These are phyloP conservation scores for Pegoplata infirma DNA, from an alignment of 2,888 invertebrate species.

Conservation along the genomic window DNA sequence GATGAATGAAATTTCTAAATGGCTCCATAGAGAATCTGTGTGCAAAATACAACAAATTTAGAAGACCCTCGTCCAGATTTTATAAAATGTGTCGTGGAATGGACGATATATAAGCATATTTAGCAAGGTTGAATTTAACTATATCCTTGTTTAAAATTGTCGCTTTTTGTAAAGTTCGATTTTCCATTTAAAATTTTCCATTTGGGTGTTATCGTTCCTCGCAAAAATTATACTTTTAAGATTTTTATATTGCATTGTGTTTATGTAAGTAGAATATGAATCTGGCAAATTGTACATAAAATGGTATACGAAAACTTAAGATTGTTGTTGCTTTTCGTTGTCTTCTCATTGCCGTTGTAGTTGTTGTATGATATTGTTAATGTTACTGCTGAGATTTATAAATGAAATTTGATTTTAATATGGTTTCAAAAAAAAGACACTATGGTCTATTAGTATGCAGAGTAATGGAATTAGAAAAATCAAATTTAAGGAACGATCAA, in stretches of 20 bases:
- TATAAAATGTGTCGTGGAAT: too few relatives aligned
- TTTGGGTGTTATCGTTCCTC: neutral
- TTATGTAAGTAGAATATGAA: neutral
- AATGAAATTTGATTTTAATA: conserved; percentile 45
- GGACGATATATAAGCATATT: too few relatives aligned
- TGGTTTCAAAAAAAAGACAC: conserved; percentile 12
- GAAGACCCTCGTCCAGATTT: too few relatives aligned
- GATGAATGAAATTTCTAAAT: too few relatives aligned
- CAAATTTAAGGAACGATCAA: too few relatives aligned
- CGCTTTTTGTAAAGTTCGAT: too few relatives aligned
- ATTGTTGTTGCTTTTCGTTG: neutral
- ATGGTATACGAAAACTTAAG: neutral
- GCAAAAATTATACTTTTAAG: neutral
- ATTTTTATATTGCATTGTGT: neutral
- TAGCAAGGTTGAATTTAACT: too few relatives aligned
- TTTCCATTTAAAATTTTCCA: neutral
- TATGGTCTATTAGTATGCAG: too few relatives aligned
- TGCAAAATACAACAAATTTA: too few relatives aligned
- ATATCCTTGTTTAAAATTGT: too few relatives aligned
- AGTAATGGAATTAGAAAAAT: too few relatives aligned
- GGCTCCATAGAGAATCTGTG: too few relatives aligned
- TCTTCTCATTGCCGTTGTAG: neutral
- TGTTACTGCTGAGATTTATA: conserved; percentile 37
- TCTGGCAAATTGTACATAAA: conserved; percentile 1
- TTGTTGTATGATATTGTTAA: conserved; percentile 31